Conservation (phyloP, 2,797 vertebrate genomes). For the Trachops cirrhosus region DNA sequence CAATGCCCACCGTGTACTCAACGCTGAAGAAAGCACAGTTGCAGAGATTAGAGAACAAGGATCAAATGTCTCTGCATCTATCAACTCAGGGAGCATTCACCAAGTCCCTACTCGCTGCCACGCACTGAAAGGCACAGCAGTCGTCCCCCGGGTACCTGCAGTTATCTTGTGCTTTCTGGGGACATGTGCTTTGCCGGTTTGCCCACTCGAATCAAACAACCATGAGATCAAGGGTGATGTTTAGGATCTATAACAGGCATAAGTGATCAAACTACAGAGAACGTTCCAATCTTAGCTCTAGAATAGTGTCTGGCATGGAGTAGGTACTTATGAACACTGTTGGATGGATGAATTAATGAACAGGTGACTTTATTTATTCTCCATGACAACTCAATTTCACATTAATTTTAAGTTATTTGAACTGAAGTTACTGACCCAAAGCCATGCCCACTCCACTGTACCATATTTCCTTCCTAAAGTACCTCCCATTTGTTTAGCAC, state of each 20-base stretch:
- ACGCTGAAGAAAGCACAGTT: not conserved
- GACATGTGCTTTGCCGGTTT: not conserved
- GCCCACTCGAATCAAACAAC: not conserved
- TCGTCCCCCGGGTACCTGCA: too few relatives aligned
- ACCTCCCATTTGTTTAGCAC: not conserved
- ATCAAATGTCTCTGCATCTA: not conserved
- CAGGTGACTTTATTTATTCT: not conserved
- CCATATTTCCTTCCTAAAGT: not conserved
- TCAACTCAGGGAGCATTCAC: not conserved
- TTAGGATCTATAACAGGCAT: not conserved
- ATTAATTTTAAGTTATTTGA: not conserved
- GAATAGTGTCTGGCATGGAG: not conserved
- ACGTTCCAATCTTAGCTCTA: not conserved
- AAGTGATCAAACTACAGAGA: not conserved
- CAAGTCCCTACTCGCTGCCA: not conserved
- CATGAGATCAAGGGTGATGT: not conserved
- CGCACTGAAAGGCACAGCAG: not conserved
- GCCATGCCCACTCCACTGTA: not conserved
- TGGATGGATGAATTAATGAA: not conserved
- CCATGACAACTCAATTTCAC: conserved; percentile 3
- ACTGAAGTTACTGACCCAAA: not conserved
- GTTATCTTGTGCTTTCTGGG: not conserved
- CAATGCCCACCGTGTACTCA: not conserved
- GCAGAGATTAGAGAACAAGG: not conserved
- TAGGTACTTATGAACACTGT: not conserved